A percentile compares a stretch with the other conserved stretches of the same genome.
These are phyloP conservation scores for Parambassis ranga DNA, from an alignment of 2,797 vertebrate species.

Conservation along the genomic window DNA sequence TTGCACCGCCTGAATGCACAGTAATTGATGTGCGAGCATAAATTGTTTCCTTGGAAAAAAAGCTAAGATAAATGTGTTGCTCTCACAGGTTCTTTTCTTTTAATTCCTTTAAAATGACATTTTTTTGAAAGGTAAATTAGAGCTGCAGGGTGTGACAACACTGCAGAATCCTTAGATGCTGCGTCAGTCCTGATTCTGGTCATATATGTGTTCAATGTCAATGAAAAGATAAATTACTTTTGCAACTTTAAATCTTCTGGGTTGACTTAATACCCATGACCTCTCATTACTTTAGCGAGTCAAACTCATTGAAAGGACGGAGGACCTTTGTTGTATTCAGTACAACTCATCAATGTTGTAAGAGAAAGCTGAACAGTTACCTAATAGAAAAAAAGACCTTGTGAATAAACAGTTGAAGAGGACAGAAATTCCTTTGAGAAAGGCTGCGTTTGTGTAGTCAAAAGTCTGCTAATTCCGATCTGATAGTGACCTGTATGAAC, in stretches of 20 bases:
- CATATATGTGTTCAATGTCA: neutral
- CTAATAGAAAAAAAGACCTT: neutral
- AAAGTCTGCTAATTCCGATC: neutral
- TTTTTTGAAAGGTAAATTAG: neutral
- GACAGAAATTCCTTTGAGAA: neutral
- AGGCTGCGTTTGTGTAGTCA: too few species aligned
- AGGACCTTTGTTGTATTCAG: neutral
- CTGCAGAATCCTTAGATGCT: neutral
- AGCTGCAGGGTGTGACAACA: neutral
- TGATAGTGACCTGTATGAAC: neutral
- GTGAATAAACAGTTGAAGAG: neutral
- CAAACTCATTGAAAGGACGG: neutral
- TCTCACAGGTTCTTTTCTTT: neutral
- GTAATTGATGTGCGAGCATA: slow-evolving; percentile 17
- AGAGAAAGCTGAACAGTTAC: neutral
- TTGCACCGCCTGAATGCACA: slow-evolving; percentile 9
- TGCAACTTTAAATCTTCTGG: neutral
- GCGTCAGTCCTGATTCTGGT: neutral
- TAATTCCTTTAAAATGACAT: neutral
- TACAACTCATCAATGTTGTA: neutral
- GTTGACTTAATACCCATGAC: neutral
- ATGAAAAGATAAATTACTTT: neutral
- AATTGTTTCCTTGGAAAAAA: slow-evolving; percentile 9
- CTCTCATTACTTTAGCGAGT: neutral
- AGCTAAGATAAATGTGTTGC: neutral